Percentiles rank a stretch among this genome's conserved stretches.
Evolutionary conservation across 92 coral and sea anemone genomes (phyloP).

Genomic region (Phenganax marumi): DNA sequence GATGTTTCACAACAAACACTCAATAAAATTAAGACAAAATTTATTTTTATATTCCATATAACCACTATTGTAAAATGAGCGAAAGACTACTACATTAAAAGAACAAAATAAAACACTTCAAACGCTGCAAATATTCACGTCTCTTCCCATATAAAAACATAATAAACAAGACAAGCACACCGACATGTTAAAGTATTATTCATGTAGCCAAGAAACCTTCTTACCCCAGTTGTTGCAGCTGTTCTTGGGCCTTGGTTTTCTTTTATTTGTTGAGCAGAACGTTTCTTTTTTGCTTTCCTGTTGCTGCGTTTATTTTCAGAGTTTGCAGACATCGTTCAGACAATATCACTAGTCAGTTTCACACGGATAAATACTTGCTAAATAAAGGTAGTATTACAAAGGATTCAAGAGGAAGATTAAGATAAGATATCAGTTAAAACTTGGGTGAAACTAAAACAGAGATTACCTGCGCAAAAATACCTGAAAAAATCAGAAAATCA

Average conservation of each 20-base stretch:
- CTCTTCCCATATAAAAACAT: not conserved
- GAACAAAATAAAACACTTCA: not conserved
- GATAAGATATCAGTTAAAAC: not conserved
- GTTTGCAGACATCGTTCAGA: conserved; percentile 21
- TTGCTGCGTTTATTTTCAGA: conserved; percentile 44
- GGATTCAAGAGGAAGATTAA: not conserved
- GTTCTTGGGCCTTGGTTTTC: conserved; percentile 19
- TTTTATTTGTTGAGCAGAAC: conserved; percentile 23
- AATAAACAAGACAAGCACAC: conserved; percentile 4
- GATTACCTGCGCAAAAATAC: not conserved
- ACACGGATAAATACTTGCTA: not conserved
- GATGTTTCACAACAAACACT: conserved; percentile 2
- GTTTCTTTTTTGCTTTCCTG: conserved; percentile 37
- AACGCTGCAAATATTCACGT: not conserved
- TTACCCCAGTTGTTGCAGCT: conserved; percentile 18
- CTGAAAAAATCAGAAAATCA: conserved; percentile 11
- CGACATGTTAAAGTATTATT: not conserved
- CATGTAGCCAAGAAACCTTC: not conserved
- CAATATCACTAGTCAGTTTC: not conserved
- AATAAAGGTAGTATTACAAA: not conserved
- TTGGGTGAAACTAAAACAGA: not conserved
- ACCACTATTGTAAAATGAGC: not conserved
- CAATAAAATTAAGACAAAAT: not conserved
- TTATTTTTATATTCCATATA: not conserved
- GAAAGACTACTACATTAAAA: not conserved